Conservation (phyloP, 2,113 vertebrate species). For the Neodontobutis hainanensis region DNA sequence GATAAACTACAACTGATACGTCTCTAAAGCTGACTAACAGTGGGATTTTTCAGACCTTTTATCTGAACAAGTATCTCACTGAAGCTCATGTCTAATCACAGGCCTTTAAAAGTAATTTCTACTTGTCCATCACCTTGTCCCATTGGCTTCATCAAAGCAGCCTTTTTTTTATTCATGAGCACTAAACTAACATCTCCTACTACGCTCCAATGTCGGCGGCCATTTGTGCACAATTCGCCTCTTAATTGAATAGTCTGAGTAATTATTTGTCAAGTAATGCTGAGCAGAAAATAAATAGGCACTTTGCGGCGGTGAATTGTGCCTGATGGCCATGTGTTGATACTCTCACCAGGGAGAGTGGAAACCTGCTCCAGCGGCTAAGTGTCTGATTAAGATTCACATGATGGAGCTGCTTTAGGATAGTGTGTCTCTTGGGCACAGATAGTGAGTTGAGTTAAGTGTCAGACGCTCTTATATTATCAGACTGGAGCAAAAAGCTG, state of each 20-base stretch:
- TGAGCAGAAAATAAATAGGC: slow-evolving; percentile 76
- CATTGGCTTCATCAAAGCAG: slow-evolving; percentile 49
- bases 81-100: not conserved
- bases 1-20: too few relatives aligned
- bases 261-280: slow-evolving; percentile 77
- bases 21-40: too few relatives aligned
- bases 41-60: not conserved
- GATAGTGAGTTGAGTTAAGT: slow-evolving; percentile 73
- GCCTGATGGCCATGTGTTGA: slow-evolving; percentile 78
- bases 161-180: slow-evolving; percentile 58
- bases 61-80: not conserved
- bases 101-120: slow-evolving; percentile 61
- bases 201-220: slow-evolving; percentile 45
- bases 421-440: slow-evolving; percentile 72
- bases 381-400: slow-evolving; percentile 78
- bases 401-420: slow-evolving; percentile 69
- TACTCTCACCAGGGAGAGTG: slow-evolving; percentile 71
- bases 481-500: slow-evolving; percentile 54
- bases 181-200: slow-evolving; percentile 50
- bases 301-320: slow-evolving; percentile 70
- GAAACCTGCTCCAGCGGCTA: slow-evolving; percentile 71
- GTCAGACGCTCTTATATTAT: slow-evolving; percentile 69
- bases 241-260: slow-evolving; percentile 77
- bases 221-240: slow-evolving; percentile 56
- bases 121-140: slow-evolving; percentile 63